Percentiles rank a stretch among this genome's conserved stretches.
These are phyloP conservation scores for Hemicentrotus pulcherrimus DNA, from an alignment of 35 echinoderm and acorn worm genomes.

Conservation along the genomic window DNA sequence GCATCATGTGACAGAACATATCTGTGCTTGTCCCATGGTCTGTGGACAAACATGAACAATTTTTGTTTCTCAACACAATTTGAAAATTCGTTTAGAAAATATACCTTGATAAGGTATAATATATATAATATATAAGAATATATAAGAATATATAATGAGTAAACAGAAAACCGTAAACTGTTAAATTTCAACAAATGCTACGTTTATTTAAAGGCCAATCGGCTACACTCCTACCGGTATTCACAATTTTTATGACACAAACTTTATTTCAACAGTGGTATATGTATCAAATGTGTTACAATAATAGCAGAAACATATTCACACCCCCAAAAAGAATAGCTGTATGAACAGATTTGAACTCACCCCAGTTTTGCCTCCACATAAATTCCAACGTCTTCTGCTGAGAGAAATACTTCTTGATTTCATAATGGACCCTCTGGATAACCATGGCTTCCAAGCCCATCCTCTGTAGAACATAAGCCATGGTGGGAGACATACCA, in stretches of 20 bases:
- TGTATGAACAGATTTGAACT: constrained; percentile 23
- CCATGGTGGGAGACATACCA: constrained; percentile 89
- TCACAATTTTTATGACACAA: neutral
- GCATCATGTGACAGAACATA: constrained; percentile 99
- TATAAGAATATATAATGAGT: too few relatives aligned
- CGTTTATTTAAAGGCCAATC: too few relatives aligned
- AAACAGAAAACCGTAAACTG: too few relatives aligned
- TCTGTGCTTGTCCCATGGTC: constrained; percentile 93
- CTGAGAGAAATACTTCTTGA: constrained; percentile 87
- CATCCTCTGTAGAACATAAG: constrained; percentile 84
- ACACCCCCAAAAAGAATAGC: neutral
- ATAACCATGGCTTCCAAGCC: constrained; percentile 94
- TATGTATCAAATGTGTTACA: neutral
- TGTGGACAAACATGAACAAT: neutral
- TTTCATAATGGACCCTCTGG: constrained; percentile 84
- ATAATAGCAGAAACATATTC: neutral
- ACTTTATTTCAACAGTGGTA: neutral
- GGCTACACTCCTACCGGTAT: too few relatives aligned
- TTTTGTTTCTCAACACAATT: too few relatives aligned
- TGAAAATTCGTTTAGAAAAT: too few relatives aligned
- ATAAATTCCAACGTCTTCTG: constrained; percentile 91
- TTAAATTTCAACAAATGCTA: too few relatives aligned
- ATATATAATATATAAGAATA: too few relatives aligned
- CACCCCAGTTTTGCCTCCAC: constrained; percentile 99
- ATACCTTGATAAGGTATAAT: too few relatives aligned